Evolutionary conservation across 2,797 vertebrate genomes (phyloP), one percentile per base, ranked within the genome.

Genomic region (Amniataba percoides): DNA sequence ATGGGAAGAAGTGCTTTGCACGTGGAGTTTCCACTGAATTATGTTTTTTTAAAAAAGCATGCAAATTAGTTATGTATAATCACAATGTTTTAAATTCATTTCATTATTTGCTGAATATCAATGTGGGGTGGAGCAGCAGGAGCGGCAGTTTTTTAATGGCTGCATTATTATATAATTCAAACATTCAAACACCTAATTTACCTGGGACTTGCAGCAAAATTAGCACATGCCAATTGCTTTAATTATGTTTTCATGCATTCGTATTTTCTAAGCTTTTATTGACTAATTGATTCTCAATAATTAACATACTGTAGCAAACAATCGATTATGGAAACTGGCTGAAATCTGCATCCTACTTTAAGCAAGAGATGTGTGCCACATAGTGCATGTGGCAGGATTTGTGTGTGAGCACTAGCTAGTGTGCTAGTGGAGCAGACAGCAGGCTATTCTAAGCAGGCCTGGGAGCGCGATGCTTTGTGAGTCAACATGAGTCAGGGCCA

Each of bases 371-470:
- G 67, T 59, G 67, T 58, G 69, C 48, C 49, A 6, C 55, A 18
- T 23, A 8, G 60, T 36, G 55, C 43, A 40, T 15, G 46, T 58
- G 51, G 42, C 10, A 3, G 21, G 48, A 11, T 77, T 57, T 77
- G 34, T 78, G 52, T 65, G 76, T 40, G 78, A 76, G 77, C 43
- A 80, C 73, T 63, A 77, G 84, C 86, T 71, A 81, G 78, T 84
- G 85, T 88, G 83, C 90, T 87, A 89, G 87, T 85, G 81, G 87
- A 88, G 88, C 81, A 87, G 83, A 91, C 76, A 78, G 68, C 58
- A 75, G 49, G 89, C 89, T 92, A 93, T 91, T 93, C 89, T 93
- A 40, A 89, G 92, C 86, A 91, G 88, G 88, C 88, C 89, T 90
- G 62, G 74, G 63, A 92, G 90, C 74, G 3, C 68, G 77, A 84